phyloP scores from a whole-genome alignment of 2,888 invertebrate species.

The Linyphia triangularis region DNA sequence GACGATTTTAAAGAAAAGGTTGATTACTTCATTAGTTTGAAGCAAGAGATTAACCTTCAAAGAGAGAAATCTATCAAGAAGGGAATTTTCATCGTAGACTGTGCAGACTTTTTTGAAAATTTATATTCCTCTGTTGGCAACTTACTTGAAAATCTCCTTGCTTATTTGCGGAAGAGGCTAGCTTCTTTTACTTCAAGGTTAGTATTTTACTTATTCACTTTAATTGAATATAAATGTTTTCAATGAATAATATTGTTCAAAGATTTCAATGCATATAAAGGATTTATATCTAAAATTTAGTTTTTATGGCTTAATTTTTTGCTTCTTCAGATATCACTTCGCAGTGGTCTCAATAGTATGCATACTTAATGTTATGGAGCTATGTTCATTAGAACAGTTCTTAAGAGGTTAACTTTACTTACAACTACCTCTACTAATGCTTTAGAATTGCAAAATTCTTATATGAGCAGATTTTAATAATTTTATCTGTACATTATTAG shows the following conservation, averaged over 20 bases:
- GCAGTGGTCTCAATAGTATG: too few species aligned
- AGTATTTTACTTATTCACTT: background rate
- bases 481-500: too few species aligned
- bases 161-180: conserved; percentile 28
- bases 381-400: too few species aligned
- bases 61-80: conserved; percentile 25
- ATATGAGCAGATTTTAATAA: too few species aligned
- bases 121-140: conserved; percentile 2
- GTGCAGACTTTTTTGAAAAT: conserved; percentile 47
- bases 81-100: conserved; percentile 56
- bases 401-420: too few species aligned
- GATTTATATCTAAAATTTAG: too few species aligned
- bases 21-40: conserved; percentile 6
- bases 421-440: too few species aligned
- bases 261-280: too few species aligned
- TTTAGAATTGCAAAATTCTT: too few species aligned
- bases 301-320: too few species aligned
- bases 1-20: conserved; percentile 47
- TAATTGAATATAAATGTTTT: background rate
- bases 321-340: too few species aligned
- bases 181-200: conserved; percentile 13
- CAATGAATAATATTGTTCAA: background rate
- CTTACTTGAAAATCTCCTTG: conserved; percentile 8
- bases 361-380: too few species aligned
- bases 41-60: conserved; percentile 45